Conservation (phyloP, 2,888 invertebrate species). For the Mycalesis mineus region DNA sequence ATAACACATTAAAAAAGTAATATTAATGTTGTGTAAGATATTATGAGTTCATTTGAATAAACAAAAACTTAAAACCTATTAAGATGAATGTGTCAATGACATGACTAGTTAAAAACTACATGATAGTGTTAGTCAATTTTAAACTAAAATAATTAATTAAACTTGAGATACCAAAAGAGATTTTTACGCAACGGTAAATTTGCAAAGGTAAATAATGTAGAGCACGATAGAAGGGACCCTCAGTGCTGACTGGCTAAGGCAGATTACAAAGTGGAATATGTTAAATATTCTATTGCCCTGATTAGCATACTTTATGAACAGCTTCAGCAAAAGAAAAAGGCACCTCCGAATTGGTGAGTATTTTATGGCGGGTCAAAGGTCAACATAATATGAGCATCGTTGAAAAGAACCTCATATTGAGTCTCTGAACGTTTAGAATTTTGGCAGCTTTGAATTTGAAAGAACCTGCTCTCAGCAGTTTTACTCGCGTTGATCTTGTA, state of each 20-base stretch:
- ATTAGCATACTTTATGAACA: conserved; percentile 42
- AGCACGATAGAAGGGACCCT: conserved; percentile 43
- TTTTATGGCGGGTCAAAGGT: conserved; percentile 5
- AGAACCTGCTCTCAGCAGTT: neutral
- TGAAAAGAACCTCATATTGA: neutral
- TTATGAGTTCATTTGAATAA: too few species aligned
- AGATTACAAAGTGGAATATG: conserved; percentile 44
- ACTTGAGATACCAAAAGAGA: neutral
- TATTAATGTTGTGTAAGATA: too few species aligned
- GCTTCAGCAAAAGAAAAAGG: conserved; percentile 7
- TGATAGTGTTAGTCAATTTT: too few species aligned
- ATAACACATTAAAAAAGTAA: too few species aligned
- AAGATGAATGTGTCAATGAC: too few species aligned
- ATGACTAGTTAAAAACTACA: too few species aligned
- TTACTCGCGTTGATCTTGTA: too few species aligned
- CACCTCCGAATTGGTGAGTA: neutral
- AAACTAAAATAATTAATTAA: too few species aligned
- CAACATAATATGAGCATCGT: conserved; percentile 3
- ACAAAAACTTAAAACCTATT: too few species aligned
- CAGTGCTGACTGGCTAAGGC: conserved; percentile 25
- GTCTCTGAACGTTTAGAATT: neutral
- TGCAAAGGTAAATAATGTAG: conserved; percentile 23
- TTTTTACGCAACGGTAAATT: neutral
- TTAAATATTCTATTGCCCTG: conserved; percentile 55
- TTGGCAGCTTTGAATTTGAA: neutral